Base-by-base conservation (phyloP, 1,140 invertebrate genomes). In the Oppia nitens region DNA sequence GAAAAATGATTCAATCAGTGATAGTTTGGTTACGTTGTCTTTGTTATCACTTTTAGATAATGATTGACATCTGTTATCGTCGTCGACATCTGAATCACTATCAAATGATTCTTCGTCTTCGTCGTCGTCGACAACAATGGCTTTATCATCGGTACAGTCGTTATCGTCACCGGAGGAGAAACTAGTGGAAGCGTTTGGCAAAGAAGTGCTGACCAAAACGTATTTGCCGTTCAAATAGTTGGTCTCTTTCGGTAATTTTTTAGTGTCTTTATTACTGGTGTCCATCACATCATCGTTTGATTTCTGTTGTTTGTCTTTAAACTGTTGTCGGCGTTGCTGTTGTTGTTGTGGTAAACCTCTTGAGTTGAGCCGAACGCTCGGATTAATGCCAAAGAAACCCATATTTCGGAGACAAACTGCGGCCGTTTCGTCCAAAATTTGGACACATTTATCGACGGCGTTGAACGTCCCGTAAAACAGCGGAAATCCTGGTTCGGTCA, bases 341-440 rank as follows among this genome's bases (percentile, higher is more conserved):
- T n/a, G 45, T n/a, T 47, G 14, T 47, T 47, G 14, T 47, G 45
- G n/a, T 47, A 14, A 47, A 14, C 45, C n/a, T 14, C 1, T 53
- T 21, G 26, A 14, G 11, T 17, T 4, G n/a, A 17, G 9, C 24
- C 49, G 20, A 12, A 9, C 11, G 11, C 24, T 23, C n/a, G 6
- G 21, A 17, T 50, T 50, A n/a, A 52, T 4, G 12, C 60, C 60
- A 49, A 62, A 62, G 49, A 23, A 62, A 3, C 60, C 60, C 28
- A 60, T 51, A 14, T 54, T 47, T 24, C 51, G 52, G 12, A 62
- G 45, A 29, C 40, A 27, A 23, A 53, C 21, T 3, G 50, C 50
- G 3, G 55, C 26, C 24, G 48, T 6, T 21, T 23, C 12, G 17
- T 59, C 50, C 2, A 48, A 12, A 4, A 62, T 26, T 11, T 51